Evolutionary conservation across 1,140 invertebrate genomes (phyloP), one percentile per base, ranked within the genome.

Genomic region (Prorops nasuta): DNA sequence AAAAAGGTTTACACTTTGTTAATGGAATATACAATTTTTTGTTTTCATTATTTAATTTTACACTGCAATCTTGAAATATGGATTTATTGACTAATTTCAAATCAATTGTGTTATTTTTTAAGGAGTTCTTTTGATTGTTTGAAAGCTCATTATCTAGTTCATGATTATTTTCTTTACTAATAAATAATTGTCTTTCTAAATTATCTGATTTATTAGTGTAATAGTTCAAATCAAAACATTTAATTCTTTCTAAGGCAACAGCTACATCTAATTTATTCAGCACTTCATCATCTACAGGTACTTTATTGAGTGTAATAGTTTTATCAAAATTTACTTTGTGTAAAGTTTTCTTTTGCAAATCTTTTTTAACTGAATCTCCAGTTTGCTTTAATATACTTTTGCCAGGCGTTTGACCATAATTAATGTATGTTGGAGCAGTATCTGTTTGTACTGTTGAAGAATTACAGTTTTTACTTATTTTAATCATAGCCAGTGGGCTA

Each of bases 401-500:
- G 10, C 10, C 24, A 28, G 24, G 10, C 4, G 24, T 6, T 28
- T 28, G 24, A 28, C n/a, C n/a, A n/a, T n/a, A n/a, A n/a, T n/a
- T n/a, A n/a, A n/a, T n/a, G n/a, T 4, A 28, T 10, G 10, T 6
- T 28, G 24, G 4, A 6, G 24, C 10, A 6, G 4, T 28, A 28
- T 10, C 10, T 6, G 24, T 6, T 6, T 28, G 4, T 28, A 28
- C 4, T 28, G 10, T 28, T 28, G 24, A 10, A 28, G 24, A 6
- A 6, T 28, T 28, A 6, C 4, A 6, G 4, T 10, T 4, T 28
- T 10, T 28, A 43, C 64, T 72, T 12, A 73, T 36, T 44, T 67
- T 72, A 54, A 74, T 73, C 22, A 63, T 18, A 1, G 64, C 41
- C 1, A 68, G 49, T 21, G 72, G 64, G 56, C 64, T 73, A 2